Conservation (phyloP, 2,113 vertebrate species). For the Oncorhynchus clarkii region DNA sequence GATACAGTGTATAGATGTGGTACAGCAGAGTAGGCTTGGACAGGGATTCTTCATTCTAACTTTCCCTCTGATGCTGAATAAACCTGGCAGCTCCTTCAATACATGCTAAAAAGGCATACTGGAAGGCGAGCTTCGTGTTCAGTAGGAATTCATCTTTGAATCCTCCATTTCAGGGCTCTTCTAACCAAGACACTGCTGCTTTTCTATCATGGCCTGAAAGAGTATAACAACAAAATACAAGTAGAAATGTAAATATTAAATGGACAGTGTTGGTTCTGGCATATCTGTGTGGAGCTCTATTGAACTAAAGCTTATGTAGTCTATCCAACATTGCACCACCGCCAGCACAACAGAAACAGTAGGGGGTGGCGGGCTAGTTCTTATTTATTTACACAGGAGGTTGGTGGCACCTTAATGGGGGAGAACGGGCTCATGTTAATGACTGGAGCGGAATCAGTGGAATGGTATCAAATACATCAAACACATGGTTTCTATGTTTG, state of each 20-base stretch:
- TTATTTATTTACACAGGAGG: background rate
- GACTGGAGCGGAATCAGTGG: no score
- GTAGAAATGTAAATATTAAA: background rate
- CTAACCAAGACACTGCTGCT: background rate
- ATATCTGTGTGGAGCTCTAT: background rate
- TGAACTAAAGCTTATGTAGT: background rate
- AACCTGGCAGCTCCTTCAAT: conserved; percentile 41
- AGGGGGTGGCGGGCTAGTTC: background rate
- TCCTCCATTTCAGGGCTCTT: no score
- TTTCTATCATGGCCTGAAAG: background rate
- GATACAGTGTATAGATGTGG: background rate
- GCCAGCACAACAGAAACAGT: conserved; percentile 1
- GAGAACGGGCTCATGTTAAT: background rate
- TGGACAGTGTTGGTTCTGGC: background rate
- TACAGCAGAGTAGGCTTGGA: conserved; percentile 6
- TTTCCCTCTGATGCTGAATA: conserved; percentile 35
- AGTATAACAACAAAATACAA: background rate
- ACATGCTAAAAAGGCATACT: conserved; percentile 34
- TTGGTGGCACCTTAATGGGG: no score
- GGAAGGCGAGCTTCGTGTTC: conserved; percentile 28
- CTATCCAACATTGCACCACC: background rate
- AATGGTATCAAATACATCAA: no score
- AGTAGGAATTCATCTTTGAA: conserved; percentile 2
- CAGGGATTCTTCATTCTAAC: conserved; percentile 33
- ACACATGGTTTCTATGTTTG: no score